Evolutionary conservation across 2,797 vertebrate species (phyloP).

Genomic region (Tangara arthus): DNA sequence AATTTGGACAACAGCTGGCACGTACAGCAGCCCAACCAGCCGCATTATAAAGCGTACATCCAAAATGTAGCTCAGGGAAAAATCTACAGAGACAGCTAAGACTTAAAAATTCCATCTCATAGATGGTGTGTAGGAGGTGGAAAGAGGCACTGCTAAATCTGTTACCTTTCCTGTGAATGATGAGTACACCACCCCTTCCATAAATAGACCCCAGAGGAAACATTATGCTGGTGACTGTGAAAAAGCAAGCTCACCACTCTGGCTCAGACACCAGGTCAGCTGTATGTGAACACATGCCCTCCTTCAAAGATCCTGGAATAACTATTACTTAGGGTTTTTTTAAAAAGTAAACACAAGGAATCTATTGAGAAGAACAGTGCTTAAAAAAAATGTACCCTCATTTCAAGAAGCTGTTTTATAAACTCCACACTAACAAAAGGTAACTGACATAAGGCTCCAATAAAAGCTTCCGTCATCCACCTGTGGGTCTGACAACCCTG

Average conservation of each 20-base stretch:
- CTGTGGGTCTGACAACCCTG: neutral
- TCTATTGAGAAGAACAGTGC: neutral
- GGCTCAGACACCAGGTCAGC: neutral
- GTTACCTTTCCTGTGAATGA: slow-evolving; percentile 57
- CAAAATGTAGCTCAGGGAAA: neutral
- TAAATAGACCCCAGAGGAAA: slow-evolving; percentile 38
- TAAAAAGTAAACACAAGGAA: neutral
- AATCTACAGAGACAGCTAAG: neutral
- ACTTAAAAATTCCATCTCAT: neutral
- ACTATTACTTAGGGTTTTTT: neutral
- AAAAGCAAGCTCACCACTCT: neutral
- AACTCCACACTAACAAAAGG: neutral
- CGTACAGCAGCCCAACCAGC: neutral
- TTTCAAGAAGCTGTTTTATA: neutral
- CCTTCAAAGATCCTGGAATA: neutral
- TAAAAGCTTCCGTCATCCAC: neutral
- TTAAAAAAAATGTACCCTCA: rapidly evolving
- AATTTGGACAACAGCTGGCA: neutral
- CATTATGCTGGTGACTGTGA: neutral
- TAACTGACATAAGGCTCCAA: neutral
- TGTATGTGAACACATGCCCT: neutral
- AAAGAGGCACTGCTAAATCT: slow-evolving; percentile 62
- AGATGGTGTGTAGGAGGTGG: slow-evolving; percentile 64
- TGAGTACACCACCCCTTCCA: slow-evolving; percentile 42
- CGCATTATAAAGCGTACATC: rapidly evolving